Evolutionary conservation across 2,888 invertebrate genomes (phyloP).

Genomic region (Hemicrepidius hirtus): DNA sequence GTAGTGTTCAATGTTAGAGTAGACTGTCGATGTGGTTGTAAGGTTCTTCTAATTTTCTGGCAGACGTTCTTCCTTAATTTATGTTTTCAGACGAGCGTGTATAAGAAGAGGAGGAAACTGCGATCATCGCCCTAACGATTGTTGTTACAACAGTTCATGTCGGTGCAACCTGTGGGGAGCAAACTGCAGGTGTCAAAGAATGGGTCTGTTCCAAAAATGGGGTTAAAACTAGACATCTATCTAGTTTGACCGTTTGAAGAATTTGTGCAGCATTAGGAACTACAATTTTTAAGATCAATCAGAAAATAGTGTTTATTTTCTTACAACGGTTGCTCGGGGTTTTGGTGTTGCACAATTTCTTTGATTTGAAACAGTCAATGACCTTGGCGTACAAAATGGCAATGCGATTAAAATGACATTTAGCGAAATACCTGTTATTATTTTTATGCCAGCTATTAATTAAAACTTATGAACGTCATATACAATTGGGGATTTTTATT

Average conservation of each 20-base stretch:
- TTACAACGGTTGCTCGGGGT: neutral
- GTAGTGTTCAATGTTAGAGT: conserved; percentile 47
- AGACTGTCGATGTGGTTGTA: conserved; percentile 63
- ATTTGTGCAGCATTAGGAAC: conserved; percentile 6
- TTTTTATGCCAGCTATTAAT: conserved; percentile 1
- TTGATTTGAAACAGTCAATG: conserved; percentile 19
- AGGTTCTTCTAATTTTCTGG: conserved; percentile 76
- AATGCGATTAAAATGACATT: conserved; percentile 34
- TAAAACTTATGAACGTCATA: conserved; percentile 30
- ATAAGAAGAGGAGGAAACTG: conserved; percentile 88
- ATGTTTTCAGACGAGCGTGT: conserved; percentile 90
- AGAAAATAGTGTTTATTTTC: conserved; percentile 23
- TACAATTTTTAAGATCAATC: neutral
- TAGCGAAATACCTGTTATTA: conserved; percentile 14
- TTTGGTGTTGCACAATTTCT: conserved; percentile 20
- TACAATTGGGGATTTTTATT: conserved; percentile 29
- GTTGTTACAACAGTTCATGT: conserved; percentile 90
- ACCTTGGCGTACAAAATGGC: conserved; percentile 47
- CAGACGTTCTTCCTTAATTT: conserved; percentile 89
- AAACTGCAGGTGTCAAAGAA: conserved; percentile 91
- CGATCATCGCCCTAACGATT: conserved; percentile 89
- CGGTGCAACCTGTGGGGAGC: conserved; percentile 93
- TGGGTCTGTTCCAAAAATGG: conserved; percentile 93
- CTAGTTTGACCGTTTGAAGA: neutral
- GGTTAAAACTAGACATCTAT: conserved; percentile 73